A percentile compares a stretch with the other conserved stretches of the same genome.
Evolutionary conservation across 2,888 invertebrate species (phyloP).

Genomic region (Nematopogon swammerdamellus): DNA sequence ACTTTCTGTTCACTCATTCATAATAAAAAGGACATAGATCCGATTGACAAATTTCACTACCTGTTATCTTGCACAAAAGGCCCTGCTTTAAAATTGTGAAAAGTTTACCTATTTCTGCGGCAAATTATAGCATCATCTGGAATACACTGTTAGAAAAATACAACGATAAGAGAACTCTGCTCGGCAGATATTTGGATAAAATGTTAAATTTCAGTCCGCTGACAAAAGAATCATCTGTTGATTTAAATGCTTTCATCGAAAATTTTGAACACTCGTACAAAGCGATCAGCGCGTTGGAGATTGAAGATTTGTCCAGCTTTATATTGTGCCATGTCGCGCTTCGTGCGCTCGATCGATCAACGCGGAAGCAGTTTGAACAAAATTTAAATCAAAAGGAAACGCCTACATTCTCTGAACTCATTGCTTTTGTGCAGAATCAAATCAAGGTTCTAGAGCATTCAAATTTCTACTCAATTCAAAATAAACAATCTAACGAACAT

Average conservation of each 20-base stretch:
- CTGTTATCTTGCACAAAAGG: conserved; percentile 1
- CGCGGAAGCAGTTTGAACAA: background rate
- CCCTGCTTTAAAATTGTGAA: background rate
- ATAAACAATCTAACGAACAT: no score
- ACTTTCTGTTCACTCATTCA: conserved; percentile 10
- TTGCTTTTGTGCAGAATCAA: background rate
- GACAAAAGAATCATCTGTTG: background rate
- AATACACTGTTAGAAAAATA: conserved; percentile 10
- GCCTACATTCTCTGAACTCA: background rate
- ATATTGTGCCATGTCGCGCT: conserved; percentile 7
- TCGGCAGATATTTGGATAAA: conserved; percentile 7
- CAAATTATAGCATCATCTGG: conserved; percentile 10
- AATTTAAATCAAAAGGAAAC: background rate
- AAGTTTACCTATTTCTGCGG: background rate
- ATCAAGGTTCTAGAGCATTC: background rate
- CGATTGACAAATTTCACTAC: conserved; percentile 8
- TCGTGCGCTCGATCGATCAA: background rate
- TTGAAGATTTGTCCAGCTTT: conserved; percentile 5
- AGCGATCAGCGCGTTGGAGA: conserved; percentile 7
- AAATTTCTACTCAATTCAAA: background rate
- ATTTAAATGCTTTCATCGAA: conserved; percentile 4
- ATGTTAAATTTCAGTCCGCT: background rate
- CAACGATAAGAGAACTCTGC: conserved; percentile 8
- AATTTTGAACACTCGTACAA: conserved; percentile 8
- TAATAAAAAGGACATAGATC: conserved; percentile 5